These are phyloP conservation scores for Odobenus rosmarus DNA, from an alignment of 2,113 vertebrate species.

Conservation along the genomic window DNA sequence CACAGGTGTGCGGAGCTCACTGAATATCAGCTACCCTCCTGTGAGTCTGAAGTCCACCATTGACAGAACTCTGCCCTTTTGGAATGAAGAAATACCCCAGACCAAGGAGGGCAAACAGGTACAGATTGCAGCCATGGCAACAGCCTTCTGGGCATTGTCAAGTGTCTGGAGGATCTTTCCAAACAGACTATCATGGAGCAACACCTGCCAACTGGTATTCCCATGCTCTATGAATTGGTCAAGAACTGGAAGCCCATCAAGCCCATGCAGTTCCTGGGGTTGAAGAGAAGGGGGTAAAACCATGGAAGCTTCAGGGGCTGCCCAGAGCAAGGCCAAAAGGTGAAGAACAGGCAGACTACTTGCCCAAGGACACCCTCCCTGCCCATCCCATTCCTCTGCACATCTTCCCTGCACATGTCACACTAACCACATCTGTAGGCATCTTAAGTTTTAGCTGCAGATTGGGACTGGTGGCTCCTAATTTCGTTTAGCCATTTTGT, in stretches of 20 bases:
- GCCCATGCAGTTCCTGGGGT: constrained; percentile 97
- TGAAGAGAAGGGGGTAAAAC: constrained; percentile 95
- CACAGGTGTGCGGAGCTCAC: constrained; percentile 92
- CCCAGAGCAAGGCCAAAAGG: constrained; percentile 98
- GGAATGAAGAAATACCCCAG: constrained; percentile 92
- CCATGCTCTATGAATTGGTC: constrained; percentile 97
- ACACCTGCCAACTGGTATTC: constrained; percentile 97
- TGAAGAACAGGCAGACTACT: constrained; percentile 79
- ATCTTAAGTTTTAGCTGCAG: constrained; percentile 70
- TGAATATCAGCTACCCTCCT: constrained; percentile 90
- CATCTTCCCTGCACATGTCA: constrained; percentile 75
- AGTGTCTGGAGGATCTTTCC: constrained; percentile 93
- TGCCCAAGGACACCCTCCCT: not conserved
- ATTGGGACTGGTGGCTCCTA: constrained; percentile 49
- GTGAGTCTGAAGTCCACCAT: constrained; percentile 93
- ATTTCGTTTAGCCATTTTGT: constrained; percentile 40
- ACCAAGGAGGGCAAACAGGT: constrained; percentile 93
- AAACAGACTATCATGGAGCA: constrained; percentile 98
- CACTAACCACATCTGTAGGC: constrained; percentile 77
- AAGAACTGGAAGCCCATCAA: constrained; percentile 95
- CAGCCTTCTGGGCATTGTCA: constrained; percentile 92
- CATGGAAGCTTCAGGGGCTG: constrained; percentile 95
- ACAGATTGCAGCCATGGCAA: constrained; percentile 93
- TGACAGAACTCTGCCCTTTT: constrained; percentile 91
- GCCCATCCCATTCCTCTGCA: not conserved